A percentile compares a stretch with the other conserved stretches of the same genome.
Conservation (phyloP, 2,888 invertebrate genomes). For the Acrobasis suavella region DNA sequence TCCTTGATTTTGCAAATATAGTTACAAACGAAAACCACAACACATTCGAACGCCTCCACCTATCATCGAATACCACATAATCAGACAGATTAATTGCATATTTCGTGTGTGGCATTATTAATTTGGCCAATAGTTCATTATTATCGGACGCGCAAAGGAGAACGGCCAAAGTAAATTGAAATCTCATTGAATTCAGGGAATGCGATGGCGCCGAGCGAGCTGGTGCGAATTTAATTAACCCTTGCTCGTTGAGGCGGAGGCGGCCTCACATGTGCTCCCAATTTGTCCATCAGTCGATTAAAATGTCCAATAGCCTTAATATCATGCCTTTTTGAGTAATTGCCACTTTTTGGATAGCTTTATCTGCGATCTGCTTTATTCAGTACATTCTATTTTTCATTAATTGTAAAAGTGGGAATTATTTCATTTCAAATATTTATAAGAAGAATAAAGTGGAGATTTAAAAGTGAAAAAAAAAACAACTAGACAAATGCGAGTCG, state of each 20-base stretch:
- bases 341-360: not conserved
- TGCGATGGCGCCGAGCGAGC: constrained; percentile 74
- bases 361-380: not conserved
- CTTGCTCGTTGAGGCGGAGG: constrained; percentile 71
- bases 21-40: not conserved
- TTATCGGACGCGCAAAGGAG: constrained; percentile 58
- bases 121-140: constrained; percentile 52
- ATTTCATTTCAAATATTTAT: too few species aligned
- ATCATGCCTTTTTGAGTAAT: not conserved
- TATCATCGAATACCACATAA: not conserved
- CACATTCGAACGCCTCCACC: not conserved
- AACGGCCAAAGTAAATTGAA: constrained; percentile 78
- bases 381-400: too few species aligned
- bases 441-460: too few species aligned
- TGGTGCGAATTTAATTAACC: constrained; percentile 82
- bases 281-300: constrained; percentile 22
- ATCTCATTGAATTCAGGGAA: constrained; percentile 81
- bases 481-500: too few species aligned
- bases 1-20: too few species aligned
- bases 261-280: constrained; percentile 44
- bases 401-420: too few species aligned
- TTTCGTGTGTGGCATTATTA: constrained; percentile 15
- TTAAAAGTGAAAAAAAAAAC: too few species aligned
- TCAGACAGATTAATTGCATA: not conserved
- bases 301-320: constrained; percentile 4